Base-by-base conservation (phyloP, 2,888 invertebrate genomes). In the Apotomis turbidana region DNA sequence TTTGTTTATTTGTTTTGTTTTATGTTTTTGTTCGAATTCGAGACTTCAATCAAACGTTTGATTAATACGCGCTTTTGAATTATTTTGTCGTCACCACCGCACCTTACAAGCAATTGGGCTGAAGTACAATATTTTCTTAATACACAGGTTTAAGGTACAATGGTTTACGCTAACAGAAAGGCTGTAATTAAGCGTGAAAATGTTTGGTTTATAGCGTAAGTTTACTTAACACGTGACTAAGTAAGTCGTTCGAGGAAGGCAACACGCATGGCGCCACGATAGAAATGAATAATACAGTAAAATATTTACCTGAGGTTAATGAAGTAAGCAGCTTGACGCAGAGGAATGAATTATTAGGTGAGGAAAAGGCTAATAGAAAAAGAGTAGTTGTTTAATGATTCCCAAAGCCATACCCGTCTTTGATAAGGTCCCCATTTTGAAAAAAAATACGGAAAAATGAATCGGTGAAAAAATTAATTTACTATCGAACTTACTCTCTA, bases 261-360 rank as follows among this genome's bases (percentile, higher is more conserved):
- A 85, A 85, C 88, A 87, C 84, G 87, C 86, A 86, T 86, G 83
- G 85, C 78, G 83, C 87, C 88, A 87, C 84, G 87, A 88, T 87
- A 87, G 67, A 87, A 88, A 64, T 44, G 41, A 66, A 60, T 67
- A 41, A 38, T 9, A 52, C 58, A 70, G 52, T 64, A 41, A 44
- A 70, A 27, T 70, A 64, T 44, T 64, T 70, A 66, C 46, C 15
- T 55, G 44, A 15, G 15, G 9, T 57, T 66, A 36, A 66, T 36
- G 27, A 9, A n/a, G 55, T 66, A 46, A 57, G 66, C 49, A 49
- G 44, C 13, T 44, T 10, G 10, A 44, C 15, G 54, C 15, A 15
- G 10, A 55, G 55, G 41, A 44, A 38, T 10, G 9, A 55, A 6
- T 55, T 12, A 2, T 4, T 10, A 8, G 9, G 49, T 49, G 49